Evolutionary conservation across 2,797 vertebrate species (phyloP), one percentile per base, ranked within the genome.

Genomic region (Chelon auratus): DNA sequence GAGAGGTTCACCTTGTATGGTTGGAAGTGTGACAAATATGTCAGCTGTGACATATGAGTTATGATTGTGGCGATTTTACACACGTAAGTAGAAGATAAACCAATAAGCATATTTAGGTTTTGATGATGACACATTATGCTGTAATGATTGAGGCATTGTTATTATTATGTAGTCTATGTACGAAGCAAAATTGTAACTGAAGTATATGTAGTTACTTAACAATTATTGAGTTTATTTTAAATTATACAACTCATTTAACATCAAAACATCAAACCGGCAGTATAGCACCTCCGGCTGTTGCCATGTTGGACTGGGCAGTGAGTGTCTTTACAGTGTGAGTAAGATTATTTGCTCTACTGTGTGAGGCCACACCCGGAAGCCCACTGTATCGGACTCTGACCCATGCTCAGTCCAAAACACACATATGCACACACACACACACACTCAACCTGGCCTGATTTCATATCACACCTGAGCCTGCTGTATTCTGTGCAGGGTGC

Each of bases 331-430:
- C 61, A 70, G 12, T 60, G 54, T 78, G 52, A 78, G 22, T 85
- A 63, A 76, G 57, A 50, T 33, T 91, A 80, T 90, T 89, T 89
- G 78, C 78, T 84, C 42, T 75, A 30, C 37, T 78, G 60, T 75
- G 17, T 52, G 37, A 65, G 72, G 75, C 85, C 92, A 89, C 93
- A 88, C 93, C 92, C 78, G 59, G 18, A 52, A 86, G 55, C 68
- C 59, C 54, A 60, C 58, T 68, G 68, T 73, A 37, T 42, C 75
- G 91, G 87, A 93, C 94, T 94, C 91, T 93, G 92, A 86, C 91
- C 93, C 75, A 78, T 54, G 15, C 37, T 37, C 22, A 51, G 33
- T 12, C 62, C n/a, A 39, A 62, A 47, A 55, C 53, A 22, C 18
- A 30, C 33, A 33, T 22, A 22, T 22, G 22, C 47, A 39, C 36